phyloP scores from a whole-genome alignment of 2,113 vertebrate genomes.

The Coptodon rendalli region DNA sequence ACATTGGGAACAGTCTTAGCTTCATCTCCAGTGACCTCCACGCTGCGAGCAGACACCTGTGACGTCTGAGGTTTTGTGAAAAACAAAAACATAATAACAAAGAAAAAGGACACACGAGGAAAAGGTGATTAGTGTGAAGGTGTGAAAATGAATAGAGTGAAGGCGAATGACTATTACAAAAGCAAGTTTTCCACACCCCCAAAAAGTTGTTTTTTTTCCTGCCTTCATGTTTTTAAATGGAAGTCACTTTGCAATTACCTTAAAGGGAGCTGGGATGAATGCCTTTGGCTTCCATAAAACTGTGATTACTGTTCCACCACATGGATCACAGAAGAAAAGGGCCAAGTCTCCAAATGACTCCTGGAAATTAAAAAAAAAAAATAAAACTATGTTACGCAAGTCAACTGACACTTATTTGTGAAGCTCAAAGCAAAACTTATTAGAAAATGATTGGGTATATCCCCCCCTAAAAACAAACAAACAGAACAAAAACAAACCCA shows the following conservation, averaged over 20 bases:
- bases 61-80: slow-evolving; percentile 69
- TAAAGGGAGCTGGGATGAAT: slow-evolving; percentile 84
- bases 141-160: background rate
- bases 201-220: background rate
- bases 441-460: fast-evolving
- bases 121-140: background rate
- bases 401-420: background rate
- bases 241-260: slow-evolving; percentile 65
- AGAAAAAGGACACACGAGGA: background rate
- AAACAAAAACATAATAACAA: background rate
- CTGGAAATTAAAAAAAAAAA: slow-evolving; percentile 52
- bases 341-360: slow-evolving; percentile 84
- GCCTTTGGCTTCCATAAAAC: slow-evolving; percentile 92
- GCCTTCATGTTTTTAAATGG: background rate
- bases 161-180: background rate
- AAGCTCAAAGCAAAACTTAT: background rate
- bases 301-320: slow-evolving; percentile 86
- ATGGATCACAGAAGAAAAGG: slow-evolving; percentile 89
- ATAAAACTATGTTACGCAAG: background rate
- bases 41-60: slow-evolving; percentile 73
- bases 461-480: background rate
- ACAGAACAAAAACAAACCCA: background rate
- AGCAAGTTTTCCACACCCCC: background rate
- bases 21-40: slow-evolving; percentile 63
- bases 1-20: slow-evolving; percentile 79